phyloP scores from a whole-genome alignment of 2,888 invertebrate species.

The Drosophila melanosoma region DNA sequence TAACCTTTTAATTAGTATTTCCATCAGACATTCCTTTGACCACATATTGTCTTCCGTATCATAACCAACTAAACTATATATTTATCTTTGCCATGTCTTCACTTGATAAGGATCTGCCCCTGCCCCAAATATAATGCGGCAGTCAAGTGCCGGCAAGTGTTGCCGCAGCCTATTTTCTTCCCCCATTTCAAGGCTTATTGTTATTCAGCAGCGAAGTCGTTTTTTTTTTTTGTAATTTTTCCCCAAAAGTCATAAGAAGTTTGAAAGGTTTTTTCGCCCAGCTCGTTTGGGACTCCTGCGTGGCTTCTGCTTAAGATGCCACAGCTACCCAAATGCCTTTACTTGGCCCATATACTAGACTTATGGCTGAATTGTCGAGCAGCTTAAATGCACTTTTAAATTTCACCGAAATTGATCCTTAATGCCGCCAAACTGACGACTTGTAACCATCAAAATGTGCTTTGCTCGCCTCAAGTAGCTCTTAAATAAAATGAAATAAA shows the following conservation, averaged over 20 bases:
- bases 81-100: constrained; percentile 5
- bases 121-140: constrained; percentile 55
- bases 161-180: constrained; percentile 42
- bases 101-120: constrained; percentile 48
- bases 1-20: constrained; percentile 53
- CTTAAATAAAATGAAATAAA: constrained; percentile 46
- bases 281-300: constrained; percentile 49
- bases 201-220: constrained; percentile 66
- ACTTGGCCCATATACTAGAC: constrained; percentile 39
- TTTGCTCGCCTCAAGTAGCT: constrained; percentile 56
- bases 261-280: constrained; percentile 67
- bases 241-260: constrained; percentile 70
- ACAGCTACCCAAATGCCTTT: neutral
- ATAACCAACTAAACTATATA: constrained; percentile 1
- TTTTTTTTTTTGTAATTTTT: constrained; percentile 31
- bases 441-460: constrained; percentile 66
- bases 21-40: constrained; percentile 34
- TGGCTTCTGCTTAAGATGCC: constrained; percentile 11
- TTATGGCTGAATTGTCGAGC: constrained; percentile 54
- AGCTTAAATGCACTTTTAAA: constrained; percentile 72
- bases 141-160: constrained; percentile 19
- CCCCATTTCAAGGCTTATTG: constrained; percentile 69
- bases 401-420: constrained; percentile 74
- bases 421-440: constrained; percentile 58
- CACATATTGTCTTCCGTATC: constrained; percentile 20